These are phyloP conservation scores for Semotilus atromaculatus DNA, from an alignment of 2,797 vertebrate genomes.

Conservation along the genomic window DNA sequence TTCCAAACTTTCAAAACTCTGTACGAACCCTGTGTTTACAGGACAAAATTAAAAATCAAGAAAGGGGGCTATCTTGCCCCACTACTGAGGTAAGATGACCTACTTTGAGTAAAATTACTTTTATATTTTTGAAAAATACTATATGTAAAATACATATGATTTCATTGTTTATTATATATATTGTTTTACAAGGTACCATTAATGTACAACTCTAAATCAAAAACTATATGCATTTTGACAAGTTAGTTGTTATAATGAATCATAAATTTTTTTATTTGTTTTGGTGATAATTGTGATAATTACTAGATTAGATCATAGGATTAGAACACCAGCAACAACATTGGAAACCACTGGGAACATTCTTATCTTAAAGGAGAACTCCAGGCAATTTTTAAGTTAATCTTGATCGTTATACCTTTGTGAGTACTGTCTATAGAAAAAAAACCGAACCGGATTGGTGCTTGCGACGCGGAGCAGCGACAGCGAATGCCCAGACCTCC, in stretches of 20 bases:
- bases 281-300: neutral
- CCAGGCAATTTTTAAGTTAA: too few relatives aligned
- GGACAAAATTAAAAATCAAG: neutral
- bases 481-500: too few relatives aligned
- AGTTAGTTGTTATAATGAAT: neutral
- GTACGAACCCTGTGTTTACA: too few relatives aligned
- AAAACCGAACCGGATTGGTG: too few relatives aligned
- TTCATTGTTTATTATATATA: too few relatives aligned
- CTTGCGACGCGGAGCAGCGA: too few relatives aligned
- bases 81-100: neutral
- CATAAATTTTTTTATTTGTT: neutral
- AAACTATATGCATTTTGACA: neutral
- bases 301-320: neutral
- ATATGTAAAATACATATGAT: neutral
- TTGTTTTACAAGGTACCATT: too few relatives aligned
- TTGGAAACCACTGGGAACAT: neutral
- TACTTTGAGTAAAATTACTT: neutral
- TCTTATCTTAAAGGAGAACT: too few relatives aligned
- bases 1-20: too few relatives aligned
- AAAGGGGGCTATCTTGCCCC: neutral
- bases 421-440: too few relatives aligned
- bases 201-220: neutral
- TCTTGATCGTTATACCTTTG: too few relatives aligned
- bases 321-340: neutral
- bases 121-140: too few relatives aligned